A percentile compares a stretch with the other conserved stretches of the same genome.
These are phyloP conservation scores for Andrena chrysosceles DNA, from an alignment of 2,888 invertebrate genomes.

Conservation along the genomic window DNA sequence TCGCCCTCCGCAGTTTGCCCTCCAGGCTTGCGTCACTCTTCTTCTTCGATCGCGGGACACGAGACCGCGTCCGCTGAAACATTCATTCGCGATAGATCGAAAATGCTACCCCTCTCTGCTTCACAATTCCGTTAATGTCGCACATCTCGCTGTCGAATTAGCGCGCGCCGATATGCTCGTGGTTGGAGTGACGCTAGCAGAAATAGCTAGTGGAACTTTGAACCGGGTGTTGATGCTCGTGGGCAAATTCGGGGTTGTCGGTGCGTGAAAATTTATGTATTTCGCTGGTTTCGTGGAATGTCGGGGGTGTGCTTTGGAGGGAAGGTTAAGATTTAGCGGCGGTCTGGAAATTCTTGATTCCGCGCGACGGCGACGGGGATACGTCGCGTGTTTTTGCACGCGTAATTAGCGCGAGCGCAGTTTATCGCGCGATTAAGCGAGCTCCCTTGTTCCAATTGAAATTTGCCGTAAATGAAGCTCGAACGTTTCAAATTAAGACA, in stretches of 20 bases:
- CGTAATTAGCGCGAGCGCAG: constrained; percentile 38
- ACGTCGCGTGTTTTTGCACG: constrained; percentile 35
- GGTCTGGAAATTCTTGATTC: not conserved
- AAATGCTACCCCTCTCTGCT: not conserved
- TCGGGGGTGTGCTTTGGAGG: not conserved
- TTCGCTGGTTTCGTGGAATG: not conserved
- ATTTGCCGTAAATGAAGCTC: constrained; percentile 50
- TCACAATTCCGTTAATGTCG: not conserved
- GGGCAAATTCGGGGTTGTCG: not conserved
- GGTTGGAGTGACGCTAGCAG: too few species aligned
- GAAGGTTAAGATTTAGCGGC: constrained; percentile 1
- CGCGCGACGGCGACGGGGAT: not conserved
- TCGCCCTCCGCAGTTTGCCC: not conserved
- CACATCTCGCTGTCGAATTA: not conserved
- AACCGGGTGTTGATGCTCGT: not conserved
- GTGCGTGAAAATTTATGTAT: not conserved
- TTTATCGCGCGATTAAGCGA: constrained; percentile 51
- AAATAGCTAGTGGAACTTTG: too few species aligned
- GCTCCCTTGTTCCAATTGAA: constrained; percentile 44
- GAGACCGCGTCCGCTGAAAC: not conserved
- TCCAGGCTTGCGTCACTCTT: not conserved
- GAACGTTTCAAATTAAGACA: constrained; percentile 63
- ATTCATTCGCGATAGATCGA: constrained; percentile 4
- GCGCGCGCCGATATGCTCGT: not conserved
- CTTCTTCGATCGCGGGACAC: not conserved